Conservation (phyloP, 2,113 vertebrate genomes). For the Elanus axillaris region DNA sequence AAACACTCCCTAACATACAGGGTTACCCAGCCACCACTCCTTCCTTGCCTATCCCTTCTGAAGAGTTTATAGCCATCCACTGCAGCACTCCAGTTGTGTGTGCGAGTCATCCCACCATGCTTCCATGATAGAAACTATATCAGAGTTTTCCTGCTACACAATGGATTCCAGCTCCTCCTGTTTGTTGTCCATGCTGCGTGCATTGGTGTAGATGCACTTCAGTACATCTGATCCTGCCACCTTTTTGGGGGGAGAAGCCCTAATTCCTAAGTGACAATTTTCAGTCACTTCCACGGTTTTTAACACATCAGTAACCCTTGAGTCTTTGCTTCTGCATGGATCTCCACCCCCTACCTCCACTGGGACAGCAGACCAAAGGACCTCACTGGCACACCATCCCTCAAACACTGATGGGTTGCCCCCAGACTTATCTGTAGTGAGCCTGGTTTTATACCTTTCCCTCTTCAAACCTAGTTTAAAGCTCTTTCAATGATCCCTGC, state of each 20-base stretch:
- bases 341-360: background rate
- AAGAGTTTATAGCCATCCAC: background rate
- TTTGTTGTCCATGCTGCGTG: background rate
- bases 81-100: background rate
- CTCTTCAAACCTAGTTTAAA: background rate
- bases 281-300: background rate
- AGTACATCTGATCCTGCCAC: background rate
- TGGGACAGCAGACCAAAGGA: background rate
- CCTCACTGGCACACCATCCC: rapidly evolving
- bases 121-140: background rate
- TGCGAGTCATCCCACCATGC: background rate
- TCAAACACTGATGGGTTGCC: background rate
- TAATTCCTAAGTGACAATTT: background rate
- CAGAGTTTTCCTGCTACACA: background rate
- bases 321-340: background rate
- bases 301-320: background rate
- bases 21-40: too few species aligned
- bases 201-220: background rate
- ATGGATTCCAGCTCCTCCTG: background rate
- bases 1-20: background rate
- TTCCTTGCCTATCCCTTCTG: background rate
- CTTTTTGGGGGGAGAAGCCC: too few species aligned
- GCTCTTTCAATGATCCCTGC: too few species aligned
- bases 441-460: background rate
- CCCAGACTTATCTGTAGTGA: background rate